These are phyloP conservation scores for Sebastes trivittatus DNA, from an alignment of 2,797 vertebrate genomes.

Conservation along the genomic window DNA sequence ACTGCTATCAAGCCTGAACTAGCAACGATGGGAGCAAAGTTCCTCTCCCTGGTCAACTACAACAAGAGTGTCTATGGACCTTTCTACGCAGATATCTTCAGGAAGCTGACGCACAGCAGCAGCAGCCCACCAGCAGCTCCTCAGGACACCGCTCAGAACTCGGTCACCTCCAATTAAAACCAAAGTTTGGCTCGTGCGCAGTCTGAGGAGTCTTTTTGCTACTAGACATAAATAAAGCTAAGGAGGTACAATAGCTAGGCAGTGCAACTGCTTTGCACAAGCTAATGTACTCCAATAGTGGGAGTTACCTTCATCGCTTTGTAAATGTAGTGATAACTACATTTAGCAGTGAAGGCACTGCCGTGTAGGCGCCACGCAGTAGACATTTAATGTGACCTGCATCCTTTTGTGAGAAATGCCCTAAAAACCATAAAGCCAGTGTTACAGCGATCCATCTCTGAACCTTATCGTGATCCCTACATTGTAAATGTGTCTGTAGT, in stretches of 20 bases:
- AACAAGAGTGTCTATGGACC: conserved; percentile 93
- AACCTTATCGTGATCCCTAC: background rate
- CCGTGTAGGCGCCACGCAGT: background rate
- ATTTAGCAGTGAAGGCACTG: conserved; percentile 21
- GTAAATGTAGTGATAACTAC: conserved; percentile 34
- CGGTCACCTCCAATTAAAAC: conserved; percentile 54
- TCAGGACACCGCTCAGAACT: conserved; percentile 33
- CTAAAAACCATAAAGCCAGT: conserved; percentile 9
- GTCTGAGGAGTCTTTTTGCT: conserved; percentile 1
- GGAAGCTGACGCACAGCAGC: conserved; percentile 86
- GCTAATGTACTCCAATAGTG: conserved; percentile 3
- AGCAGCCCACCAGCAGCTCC: conserved; percentile 37
- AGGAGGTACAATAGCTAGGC: background rate
- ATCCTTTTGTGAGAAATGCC: conserved; percentile 6
- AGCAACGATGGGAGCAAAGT: conserved; percentile 83
- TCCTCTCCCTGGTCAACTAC: conserved; percentile 88
- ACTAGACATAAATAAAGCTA: conserved; percentile 1
- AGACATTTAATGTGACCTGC: conserved; percentile 25
- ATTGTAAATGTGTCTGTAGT: background rate
- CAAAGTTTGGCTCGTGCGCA: background rate
- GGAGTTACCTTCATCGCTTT: background rate
- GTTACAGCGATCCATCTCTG: conserved; percentile 21
- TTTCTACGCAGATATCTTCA: conserved; percentile 92
- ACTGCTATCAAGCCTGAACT: conserved; percentile 87
- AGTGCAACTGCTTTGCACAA: conserved; percentile 19